phyloP scores from a whole-genome alignment of 2,797 vertebrate genomes.

The Buphagus erythrorhynchus region DNA sequence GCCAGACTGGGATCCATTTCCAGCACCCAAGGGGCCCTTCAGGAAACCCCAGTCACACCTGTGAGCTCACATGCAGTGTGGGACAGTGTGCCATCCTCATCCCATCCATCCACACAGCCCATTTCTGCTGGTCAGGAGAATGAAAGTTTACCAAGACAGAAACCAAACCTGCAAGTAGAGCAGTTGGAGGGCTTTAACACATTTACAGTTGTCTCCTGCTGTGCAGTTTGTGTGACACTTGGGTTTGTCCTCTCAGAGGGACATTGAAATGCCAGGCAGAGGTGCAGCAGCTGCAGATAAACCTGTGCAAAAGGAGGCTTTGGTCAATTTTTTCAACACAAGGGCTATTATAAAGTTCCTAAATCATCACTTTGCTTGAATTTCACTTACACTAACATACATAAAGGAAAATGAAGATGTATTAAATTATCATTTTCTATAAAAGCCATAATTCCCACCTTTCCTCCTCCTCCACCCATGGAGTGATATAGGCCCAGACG shows the following conservation, averaged over 20 bases:
- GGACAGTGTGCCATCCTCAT: not conserved
- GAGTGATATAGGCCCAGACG: rapidly evolving
- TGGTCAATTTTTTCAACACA: not conserved
- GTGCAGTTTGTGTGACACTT: not conserved
- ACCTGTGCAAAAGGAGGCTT: not conserved
- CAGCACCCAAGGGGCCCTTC: not conserved
- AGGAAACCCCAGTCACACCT: rapidly evolving
- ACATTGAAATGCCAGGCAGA: not conserved
- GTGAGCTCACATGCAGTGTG: rapidly evolving
- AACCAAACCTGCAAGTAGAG: not conserved
- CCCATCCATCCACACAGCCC: not conserved
- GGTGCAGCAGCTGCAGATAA: not conserved
- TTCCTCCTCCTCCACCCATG: not conserved
- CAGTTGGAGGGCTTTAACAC: not conserved
- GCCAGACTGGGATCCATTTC: not conserved
- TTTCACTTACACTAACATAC: not conserved
- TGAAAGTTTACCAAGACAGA: not conserved
- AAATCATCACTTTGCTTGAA: not conserved
- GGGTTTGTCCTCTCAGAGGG: not conserved
- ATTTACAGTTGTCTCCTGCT: not conserved
- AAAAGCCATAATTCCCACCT: not conserved
- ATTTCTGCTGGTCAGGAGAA: not conserved
- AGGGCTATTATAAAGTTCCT: not conserved
- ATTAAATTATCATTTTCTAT: not conserved
- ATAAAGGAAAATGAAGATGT: not conserved